Conservation (phyloP, 1,140 invertebrate species). For the Physella acuta region DNA sequence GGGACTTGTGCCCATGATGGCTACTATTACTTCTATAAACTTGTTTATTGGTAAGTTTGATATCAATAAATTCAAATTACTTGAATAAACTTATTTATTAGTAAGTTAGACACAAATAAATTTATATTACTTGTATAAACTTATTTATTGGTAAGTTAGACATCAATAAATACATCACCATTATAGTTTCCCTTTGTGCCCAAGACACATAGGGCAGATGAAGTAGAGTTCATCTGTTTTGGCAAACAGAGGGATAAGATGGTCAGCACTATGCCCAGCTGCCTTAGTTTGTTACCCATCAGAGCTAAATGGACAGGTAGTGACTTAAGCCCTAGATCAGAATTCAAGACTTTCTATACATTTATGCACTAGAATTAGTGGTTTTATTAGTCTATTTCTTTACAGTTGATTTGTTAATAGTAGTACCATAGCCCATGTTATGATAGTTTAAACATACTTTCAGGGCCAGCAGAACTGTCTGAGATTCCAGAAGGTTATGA, state of each 20-base stretch:
- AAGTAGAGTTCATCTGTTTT: neutral
- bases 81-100: neutral
- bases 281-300: neutral
- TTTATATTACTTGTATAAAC: neutral
- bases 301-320: neutral
- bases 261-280: neutral
- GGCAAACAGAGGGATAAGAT: neutral
- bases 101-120: neutral
- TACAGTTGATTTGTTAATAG: neutral
- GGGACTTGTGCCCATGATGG: constrained; percentile 73
- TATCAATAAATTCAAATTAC: neutral
- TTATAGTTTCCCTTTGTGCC: neutral
- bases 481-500: constrained; percentile 49
- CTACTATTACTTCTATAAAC: constrained; percentile 71
- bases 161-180: neutral
- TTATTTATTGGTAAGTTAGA: neutral
- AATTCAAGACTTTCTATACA: neutral
- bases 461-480: constrained; percentile 43
- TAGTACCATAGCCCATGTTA: neutral
- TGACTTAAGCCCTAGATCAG: neutral
- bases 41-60: constrained; percentile 69
- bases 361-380: neutral
- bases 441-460: neutral
- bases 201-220: neutral
- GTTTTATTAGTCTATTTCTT: neutral